Conservation (phyloP, 2,888 invertebrate genomes). For the Pecten maximus region DNA sequence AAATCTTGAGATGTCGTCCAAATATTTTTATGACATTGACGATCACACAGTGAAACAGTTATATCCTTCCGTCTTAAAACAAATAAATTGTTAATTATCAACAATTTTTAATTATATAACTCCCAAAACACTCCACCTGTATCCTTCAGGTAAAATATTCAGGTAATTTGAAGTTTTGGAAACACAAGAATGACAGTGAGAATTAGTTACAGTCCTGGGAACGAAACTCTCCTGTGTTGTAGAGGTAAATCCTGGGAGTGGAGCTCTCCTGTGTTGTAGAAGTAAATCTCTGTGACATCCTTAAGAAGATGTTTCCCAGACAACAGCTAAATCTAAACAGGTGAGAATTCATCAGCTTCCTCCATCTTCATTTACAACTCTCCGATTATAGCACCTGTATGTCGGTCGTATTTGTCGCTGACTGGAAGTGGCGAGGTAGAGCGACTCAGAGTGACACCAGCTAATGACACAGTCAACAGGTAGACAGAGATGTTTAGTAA, state of each 20-base stretch:
- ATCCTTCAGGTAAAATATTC: too few species aligned
- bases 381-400: neutral
- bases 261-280: neutral
- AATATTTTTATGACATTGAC: too few species aligned
- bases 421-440: neutral
- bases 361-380: neutral
- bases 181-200: too few species aligned
- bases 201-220: too few species aligned
- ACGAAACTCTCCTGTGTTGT: too few species aligned
- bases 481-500: slow-evolving; percentile 2
- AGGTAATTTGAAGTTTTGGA: too few species aligned
- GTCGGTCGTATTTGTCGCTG: neutral
- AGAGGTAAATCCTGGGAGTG: too few species aligned
- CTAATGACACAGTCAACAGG: slow-evolving; percentile 15
- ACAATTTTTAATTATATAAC: too few species aligned
- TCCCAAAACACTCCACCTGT: neutral
- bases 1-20: too few species aligned
- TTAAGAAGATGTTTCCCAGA: neutral
- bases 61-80: too few species aligned
- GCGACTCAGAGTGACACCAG: neutral
- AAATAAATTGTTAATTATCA: too few species aligned
- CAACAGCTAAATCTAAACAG: neutral
- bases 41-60: too few species aligned
- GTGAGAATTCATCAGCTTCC: neutral
- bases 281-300: neutral